phyloP scores from a whole-genome alignment of 1,140 invertebrate genomes.

The Sinella curviseta region DNA sequence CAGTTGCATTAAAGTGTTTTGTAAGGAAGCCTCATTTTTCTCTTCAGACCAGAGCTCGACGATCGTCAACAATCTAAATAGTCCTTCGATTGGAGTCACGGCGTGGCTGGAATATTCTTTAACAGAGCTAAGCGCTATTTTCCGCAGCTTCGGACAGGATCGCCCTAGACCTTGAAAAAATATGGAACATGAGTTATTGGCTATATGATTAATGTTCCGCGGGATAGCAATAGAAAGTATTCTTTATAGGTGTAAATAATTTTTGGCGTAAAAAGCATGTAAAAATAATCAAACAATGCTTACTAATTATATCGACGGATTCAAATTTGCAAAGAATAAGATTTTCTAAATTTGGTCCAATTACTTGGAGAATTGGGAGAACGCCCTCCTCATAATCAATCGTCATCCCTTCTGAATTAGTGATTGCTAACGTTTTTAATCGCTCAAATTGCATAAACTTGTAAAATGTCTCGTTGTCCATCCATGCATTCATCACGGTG shows the following conservation, averaged over 20 bases:
- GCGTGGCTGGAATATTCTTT: constrained; percentile 41
- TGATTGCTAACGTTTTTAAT: constrained; percentile 50
- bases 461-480: constrained; percentile 52
- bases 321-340: constrained; percentile 54
- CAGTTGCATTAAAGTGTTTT: constrained; percentile 51
- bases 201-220: neutral
- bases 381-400: constrained; percentile 54
- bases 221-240: neutral
- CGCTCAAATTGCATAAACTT: constrained; percentile 53
- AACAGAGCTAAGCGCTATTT: constrained; percentile 53
- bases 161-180: constrained; percentile 50
- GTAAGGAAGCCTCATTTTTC: constrained; percentile 45
- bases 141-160: constrained; percentile 51
- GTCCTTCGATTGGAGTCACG: constrained; percentile 40
- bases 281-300: no score
- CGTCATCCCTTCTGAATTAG: constrained; percentile 51
- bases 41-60: constrained; percentile 54
- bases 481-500: constrained; percentile 51
- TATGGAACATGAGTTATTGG: neutral
- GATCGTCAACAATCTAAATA: constrained; percentile 49
- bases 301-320: constrained; percentile 47
- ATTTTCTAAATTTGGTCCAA: constrained; percentile 51
- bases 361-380: constrained; percentile 52
- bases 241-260: constrained; percentile 18
- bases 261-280: no score